These are phyloP conservation scores for Coreoperca whiteheadi DNA, from an alignment of 2,113 vertebrate species.

Conservation along the genomic window DNA sequence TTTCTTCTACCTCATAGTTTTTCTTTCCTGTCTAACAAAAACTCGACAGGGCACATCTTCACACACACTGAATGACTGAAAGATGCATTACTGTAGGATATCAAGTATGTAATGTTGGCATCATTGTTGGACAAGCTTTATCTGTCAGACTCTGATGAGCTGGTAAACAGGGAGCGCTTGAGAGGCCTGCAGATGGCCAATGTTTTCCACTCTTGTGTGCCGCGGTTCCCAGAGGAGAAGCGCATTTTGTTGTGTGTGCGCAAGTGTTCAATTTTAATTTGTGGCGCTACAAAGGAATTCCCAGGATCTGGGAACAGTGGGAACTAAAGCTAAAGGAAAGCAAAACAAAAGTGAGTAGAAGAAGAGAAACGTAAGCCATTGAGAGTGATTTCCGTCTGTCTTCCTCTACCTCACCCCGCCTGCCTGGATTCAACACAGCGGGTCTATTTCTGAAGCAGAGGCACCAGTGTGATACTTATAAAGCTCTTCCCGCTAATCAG, in stretches of 20 bases:
- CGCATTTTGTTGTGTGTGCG: conserved; percentile 8
- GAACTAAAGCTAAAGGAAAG: conserved; percentile 12
- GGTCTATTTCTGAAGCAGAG: conserved; percentile 63
- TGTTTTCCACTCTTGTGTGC: conserved; percentile 45
- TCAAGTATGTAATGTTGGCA: conserved; percentile 40
- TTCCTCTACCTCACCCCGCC: conserved; percentile 5
- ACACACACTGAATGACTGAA: conserved; percentile 7
- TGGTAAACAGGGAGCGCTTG: conserved; percentile 57
- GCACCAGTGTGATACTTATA: conserved; percentile 56
- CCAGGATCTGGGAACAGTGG: background rate
- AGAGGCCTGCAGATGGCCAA: conserved; percentile 71
- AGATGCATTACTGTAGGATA: conserved; percentile 24
- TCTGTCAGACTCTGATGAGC: conserved; percentile 66
- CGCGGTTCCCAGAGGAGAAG: conserved; percentile 40
- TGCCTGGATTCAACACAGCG: conserved; percentile 41
- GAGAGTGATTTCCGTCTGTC: conserved; percentile 51
- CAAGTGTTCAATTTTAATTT: conserved; percentile 50
- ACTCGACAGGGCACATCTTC: conserved; percentile 25
- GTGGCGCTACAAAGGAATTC: conserved; percentile 21
- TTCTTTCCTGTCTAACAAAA: conserved; percentile 23
- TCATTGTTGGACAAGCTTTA: conserved; percentile 46
- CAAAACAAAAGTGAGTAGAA: background rate
- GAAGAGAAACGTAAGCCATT: conserved; percentile 15
- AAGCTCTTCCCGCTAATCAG: conserved; percentile 71
- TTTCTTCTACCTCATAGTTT: conserved; percentile 9